Evolutionary conservation across 2,797 vertebrate genomes (phyloP).

Genomic region (Acipenser transmontanus): DNA sequence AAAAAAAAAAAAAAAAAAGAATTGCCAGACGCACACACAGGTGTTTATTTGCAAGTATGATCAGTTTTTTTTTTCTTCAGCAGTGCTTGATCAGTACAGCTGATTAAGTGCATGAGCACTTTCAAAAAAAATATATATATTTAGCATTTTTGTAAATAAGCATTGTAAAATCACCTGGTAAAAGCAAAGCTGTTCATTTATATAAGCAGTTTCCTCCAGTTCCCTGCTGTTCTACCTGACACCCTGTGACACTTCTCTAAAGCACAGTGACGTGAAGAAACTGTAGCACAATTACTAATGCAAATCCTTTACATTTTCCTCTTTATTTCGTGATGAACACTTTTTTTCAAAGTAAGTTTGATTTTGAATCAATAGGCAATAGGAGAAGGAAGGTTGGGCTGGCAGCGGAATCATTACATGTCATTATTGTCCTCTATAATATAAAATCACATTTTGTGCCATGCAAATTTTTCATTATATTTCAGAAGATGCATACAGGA

Average conservation of each 20-base stretch:
- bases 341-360: constrained; percentile 34
- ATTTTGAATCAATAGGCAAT: constrained; percentile 51
- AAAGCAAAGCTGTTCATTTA: constrained; percentile 21
- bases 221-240: constrained; percentile 38
- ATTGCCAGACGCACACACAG: no score
- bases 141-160: constrained; percentile 13
- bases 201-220: constrained; percentile 31
- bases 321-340: constrained; percentile 14
- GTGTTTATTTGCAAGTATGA: no score
- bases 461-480: constrained; percentile 6
- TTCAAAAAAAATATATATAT: not conserved
- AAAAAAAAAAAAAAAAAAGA: no score
- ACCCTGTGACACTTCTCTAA: constrained; percentile 37
- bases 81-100: constrained; percentile 14
- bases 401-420: constrained; percentile 42
- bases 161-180: constrained; percentile 17
- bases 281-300: constrained; percentile 44
- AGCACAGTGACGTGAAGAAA: constrained; percentile 37
- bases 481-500: not conserved
- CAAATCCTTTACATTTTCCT: constrained; percentile 24
- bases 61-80: no score
- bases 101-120: not conserved
- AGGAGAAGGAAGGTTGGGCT: constrained; percentile 40
- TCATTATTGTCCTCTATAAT: constrained; percentile 13
- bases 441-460: constrained; percentile 24